Base-by-base conservation (phyloP, 2,797 vertebrate species). In the Selene dorsalis region DNA sequence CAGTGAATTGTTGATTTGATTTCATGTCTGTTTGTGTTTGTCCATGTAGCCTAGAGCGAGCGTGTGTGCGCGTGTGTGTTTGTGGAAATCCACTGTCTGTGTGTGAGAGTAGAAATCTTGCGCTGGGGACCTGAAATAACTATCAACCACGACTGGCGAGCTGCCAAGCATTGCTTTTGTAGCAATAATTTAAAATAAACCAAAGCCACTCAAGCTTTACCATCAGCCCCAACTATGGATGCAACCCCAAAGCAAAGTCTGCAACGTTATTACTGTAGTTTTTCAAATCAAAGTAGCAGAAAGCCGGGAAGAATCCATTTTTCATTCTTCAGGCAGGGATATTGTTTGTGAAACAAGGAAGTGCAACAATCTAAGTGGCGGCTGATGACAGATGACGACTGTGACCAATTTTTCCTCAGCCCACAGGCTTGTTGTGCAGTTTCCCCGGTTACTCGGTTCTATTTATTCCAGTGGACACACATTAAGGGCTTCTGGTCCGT, bases 111-210 rank as follows among this genome's bases (percentile, higher is more conserved):
- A 24, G 41, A 73, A 80, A 50, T 45, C 48, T 43, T 52, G 20
- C 32, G 2, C 45, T 9, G 24, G 75, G 77, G 70, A 82, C 17
- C 0, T 0, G 69, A 57, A 57, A 64, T 71, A 62, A 79, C 67
- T 52, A 62, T 56, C 60, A 73, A 63, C 76, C 63, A 47, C 50
- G 47, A 4, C 80, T 71, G 79, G 68, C 80, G n/a, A 58, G 39
- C 66, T 63, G 80, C 80, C 80, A 43, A 18, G 39, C 24, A 18
- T 26, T 48, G 50, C 61, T 17, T 80, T 73, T 69, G 59, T n/a
- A 20, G 57, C 32, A 22, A 85, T 87, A 81, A 84, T 87, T 88
- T 82, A 73, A 73, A 88, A 87, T 64, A 82, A 85, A 83, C 67
- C 82, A 66, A 66, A 65, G 62, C 80, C 75, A 60, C 83, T 69